A percentile compares a stretch with the other conserved stretches of the same genome.
phyloP scores from a whole-genome alignment of 2,113 vertebrate species.

The Thamnophis sirtalis region DNA sequence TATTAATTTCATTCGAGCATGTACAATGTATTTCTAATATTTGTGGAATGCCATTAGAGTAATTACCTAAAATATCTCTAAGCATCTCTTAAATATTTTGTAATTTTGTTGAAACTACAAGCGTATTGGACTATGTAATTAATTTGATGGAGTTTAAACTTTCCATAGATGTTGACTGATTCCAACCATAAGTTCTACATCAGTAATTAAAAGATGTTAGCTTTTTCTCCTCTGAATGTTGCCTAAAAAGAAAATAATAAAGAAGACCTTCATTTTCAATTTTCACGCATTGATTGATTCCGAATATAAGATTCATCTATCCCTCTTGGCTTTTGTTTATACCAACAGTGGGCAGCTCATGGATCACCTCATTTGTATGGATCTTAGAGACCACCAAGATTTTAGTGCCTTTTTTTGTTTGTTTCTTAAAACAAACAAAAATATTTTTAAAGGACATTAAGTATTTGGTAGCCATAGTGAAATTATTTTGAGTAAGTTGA shows the following conservation, averaged over 20 bases:
- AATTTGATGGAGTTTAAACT: slow-evolving; percentile 61
- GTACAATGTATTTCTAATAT: slow-evolving; percentile 38
- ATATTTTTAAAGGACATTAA: background rate
- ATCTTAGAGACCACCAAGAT: background rate
- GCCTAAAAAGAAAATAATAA: slow-evolving; percentile 53
- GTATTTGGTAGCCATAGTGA: background rate
- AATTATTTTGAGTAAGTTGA: background rate
- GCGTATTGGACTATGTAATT: slow-evolving; percentile 64
- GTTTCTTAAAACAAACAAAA: background rate
- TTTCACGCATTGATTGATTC: background rate
- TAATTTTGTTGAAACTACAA: slow-evolving; percentile 50
- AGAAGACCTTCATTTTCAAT: background rate
- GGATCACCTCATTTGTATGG: background rate
- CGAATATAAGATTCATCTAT: background rate
- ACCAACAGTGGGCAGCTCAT: background rate
- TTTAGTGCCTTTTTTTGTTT: background rate
- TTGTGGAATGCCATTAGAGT: slow-evolving; percentile 38
- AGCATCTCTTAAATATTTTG: slow-evolving; percentile 48
- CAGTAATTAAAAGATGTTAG: slow-evolving; percentile 47
- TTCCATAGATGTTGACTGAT: slow-evolving; percentile 57
- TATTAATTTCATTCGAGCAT: slow-evolving; percentile 40
- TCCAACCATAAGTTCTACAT: slow-evolving; percentile 56
- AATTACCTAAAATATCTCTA: slow-evolving; percentile 51
- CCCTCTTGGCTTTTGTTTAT: background rate
- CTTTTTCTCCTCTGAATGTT: slow-evolving; percentile 14